phyloP scores from a whole-genome alignment of 1,140 invertebrate species.

The Dysdera silvatica region DNA sequence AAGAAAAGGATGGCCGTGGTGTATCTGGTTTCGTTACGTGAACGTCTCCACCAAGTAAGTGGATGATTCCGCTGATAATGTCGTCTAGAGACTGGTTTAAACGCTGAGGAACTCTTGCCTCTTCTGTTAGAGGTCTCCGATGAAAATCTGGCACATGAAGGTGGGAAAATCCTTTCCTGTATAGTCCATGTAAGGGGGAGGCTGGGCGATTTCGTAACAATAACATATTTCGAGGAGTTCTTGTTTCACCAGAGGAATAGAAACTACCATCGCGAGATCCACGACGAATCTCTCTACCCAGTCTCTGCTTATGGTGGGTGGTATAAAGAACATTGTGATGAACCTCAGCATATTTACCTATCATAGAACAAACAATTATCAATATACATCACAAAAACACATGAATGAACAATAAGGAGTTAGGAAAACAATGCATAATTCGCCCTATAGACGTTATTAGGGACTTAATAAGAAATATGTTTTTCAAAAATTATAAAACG shows the following conservation, averaged over 20 bases:
- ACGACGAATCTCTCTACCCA: constrained; percentile 21
- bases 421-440: no score
- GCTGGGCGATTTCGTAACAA: constrained; percentile 16
- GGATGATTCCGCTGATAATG: constrained; percentile 81
- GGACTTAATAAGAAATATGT: no score
- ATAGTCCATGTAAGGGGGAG: constrained; percentile 15
- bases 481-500: no score
- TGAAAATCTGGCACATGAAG: constrained; percentile 24
- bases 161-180: constrained; percentile 20
- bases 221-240: constrained; percentile 5
- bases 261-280: not conserved
- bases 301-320: no score
- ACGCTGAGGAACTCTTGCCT: constrained; percentile 3
- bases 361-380: no score
- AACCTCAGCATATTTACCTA: no score
- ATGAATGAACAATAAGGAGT: no score
- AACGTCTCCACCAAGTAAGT: constrained; percentile 76
- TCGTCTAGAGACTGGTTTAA: constrained; percentile 51
- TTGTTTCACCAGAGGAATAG: constrained; percentile 6
- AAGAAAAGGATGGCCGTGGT: constrained; percentile 32
- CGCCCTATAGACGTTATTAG: no score
- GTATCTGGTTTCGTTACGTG: constrained; percentile 50
- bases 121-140: constrained; percentile 20
- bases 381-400: no score
- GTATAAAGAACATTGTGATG: no score